Conservation (phyloP, 2,797 vertebrate genomes). For the Tokudaia muenninki region DNA sequence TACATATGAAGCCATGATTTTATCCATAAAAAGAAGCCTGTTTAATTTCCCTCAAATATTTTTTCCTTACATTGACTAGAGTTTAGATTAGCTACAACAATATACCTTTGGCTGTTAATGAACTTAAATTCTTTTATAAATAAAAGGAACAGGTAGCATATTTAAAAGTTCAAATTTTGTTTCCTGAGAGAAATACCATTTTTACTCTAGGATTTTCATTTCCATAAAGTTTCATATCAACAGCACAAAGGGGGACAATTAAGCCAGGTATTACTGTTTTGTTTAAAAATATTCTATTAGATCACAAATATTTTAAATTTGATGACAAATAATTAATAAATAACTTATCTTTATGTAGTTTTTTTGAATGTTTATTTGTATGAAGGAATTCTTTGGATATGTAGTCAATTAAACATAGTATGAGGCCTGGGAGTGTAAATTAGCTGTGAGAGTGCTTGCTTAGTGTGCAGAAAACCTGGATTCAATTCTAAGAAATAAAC, state of each 20-base stretch:
- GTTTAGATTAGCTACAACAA: background rate
- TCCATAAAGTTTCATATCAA: background rate
- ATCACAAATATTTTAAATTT: background rate
- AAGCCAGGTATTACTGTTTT: no score
- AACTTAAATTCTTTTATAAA: background rate
- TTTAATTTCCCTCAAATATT: background rate
- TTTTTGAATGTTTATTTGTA: background rate
- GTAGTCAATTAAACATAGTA: background rate
- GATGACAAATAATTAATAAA: background rate
- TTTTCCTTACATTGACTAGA: background rate
- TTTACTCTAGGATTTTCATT: background rate
- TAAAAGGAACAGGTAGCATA: background rate
- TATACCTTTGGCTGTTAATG: background rate
- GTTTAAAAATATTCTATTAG: background rate
- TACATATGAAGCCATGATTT: background rate
- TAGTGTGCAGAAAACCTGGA: background rate
- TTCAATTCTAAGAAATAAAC: background rate
- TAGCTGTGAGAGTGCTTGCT: background rate
- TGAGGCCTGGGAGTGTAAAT: background rate
- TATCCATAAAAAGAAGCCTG: background rate
- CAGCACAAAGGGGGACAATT: background rate
- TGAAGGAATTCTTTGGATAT: background rate
- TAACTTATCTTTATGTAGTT: background rate
- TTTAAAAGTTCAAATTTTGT: background rate
- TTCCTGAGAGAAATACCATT: background rate